Conservation (phyloP, 2,888 invertebrate genomes). For the Heteromurus nitidus region DNA sequence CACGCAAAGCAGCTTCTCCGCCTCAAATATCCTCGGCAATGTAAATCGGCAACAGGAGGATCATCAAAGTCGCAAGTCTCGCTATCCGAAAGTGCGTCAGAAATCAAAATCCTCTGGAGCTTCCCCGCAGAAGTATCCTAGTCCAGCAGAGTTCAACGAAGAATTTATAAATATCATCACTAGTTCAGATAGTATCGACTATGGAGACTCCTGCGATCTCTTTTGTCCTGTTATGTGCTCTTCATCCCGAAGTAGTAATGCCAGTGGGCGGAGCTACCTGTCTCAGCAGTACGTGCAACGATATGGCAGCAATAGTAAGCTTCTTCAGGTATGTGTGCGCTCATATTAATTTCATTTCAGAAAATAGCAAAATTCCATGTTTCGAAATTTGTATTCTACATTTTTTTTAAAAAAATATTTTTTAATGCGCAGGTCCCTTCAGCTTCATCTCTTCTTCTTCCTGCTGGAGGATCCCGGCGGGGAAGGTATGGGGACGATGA, state of each 20-base stretch:
- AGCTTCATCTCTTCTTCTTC: conserved; percentile 61
- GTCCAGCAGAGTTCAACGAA: conserved; percentile 53
- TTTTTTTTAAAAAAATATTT: too few relatives aligned
- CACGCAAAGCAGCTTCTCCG: conserved; percentile 57
- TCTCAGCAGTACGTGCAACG: conserved; percentile 57
- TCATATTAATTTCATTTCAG: background rate
- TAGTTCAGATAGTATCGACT: conserved; percentile 54
- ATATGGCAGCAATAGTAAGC: conserved; percentile 62
- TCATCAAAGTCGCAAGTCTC: conserved; percentile 22
- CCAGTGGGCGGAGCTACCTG: conserved; percentile 54
- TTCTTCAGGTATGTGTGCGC: conserved; percentile 63
- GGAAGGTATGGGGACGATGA: conserved; percentile 52
- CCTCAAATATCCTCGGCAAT: conserved; percentile 46
- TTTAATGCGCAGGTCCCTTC: conserved; percentile 54
- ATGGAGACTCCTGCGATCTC: conserved; percentile 47
- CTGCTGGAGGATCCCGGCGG: conserved; percentile 45
- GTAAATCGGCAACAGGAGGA: conserved; percentile 30
- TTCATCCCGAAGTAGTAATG: conserved; percentile 56
- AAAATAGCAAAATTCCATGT: background rate
- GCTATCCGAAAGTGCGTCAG: conserved; percentile 61
- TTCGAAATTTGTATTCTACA: background rate
- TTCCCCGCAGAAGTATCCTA: conserved; percentile 59
- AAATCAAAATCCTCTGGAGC: conserved; percentile 65
- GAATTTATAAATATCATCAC: conserved; percentile 65
- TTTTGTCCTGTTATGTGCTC: conserved; percentile 53